Evolutionary conservation across 2,113 vertebrate species (phyloP).

Genomic region (Crotalus helleri): DNA sequence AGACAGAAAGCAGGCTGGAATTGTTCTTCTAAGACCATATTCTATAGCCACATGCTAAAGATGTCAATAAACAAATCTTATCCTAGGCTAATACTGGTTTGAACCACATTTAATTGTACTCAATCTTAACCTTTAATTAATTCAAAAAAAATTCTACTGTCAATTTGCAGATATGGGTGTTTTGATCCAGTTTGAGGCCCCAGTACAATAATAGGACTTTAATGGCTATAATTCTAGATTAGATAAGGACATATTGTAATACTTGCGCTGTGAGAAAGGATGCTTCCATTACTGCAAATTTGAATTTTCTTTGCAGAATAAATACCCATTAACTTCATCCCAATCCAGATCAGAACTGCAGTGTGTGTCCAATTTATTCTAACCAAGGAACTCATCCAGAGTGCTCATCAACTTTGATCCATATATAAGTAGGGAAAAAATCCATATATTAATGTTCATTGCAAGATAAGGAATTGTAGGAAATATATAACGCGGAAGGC

Average conservation of each 20-base stretch:
- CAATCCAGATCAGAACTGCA: not conserved
- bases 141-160: constrained; percentile 59
- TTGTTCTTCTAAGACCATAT: accelerated
- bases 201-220: too few species aligned
- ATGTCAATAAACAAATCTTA: constrained; percentile 54
- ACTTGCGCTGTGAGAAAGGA: not conserved
- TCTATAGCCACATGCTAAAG: constrained; percentile 55
- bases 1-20: not conserved
- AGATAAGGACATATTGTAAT: not conserved
- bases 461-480: not conserved
- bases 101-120: constrained; percentile 26
- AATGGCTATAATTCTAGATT: not conserved
- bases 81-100: constrained; percentile 50
- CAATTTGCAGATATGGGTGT: constrained; percentile 33
- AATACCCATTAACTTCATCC: not conserved
- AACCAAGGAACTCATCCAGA: not conserved
- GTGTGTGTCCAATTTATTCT: not conserved
- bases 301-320: not conserved
- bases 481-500: not conserved
- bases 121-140: constrained; percentile 52
- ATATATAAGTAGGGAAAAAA: not conserved
- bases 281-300: not conserved
- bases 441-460: not conserved
- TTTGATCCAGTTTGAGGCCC: not conserved
- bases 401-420: not conserved